Evolutionary conservation across 2,888 invertebrate genomes (phyloP).

Genomic region (Melangyna quadrimaculata): DNA sequence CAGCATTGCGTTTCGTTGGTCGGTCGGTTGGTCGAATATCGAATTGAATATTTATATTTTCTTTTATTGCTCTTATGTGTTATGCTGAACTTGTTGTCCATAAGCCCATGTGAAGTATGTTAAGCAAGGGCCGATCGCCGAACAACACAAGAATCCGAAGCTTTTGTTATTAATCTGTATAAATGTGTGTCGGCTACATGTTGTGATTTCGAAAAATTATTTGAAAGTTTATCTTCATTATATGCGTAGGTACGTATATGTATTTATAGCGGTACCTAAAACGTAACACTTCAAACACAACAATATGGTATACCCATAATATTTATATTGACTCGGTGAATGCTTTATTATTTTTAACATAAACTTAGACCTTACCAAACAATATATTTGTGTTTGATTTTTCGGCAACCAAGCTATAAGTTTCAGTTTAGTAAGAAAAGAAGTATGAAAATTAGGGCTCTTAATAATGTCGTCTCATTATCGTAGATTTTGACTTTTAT

Average conservation of each 20-base stretch:
- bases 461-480: no score
- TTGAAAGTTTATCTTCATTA: slow-evolving; percentile 2
- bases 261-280: background rate
- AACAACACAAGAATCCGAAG: background rate
- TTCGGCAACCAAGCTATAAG: no score
- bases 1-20: background rate
- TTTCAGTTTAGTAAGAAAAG: no score
- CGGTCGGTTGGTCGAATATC: background rate
- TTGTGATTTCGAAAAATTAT: background rate
- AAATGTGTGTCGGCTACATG: background rate
- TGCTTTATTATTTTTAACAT: background rate
- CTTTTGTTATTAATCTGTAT: slow-evolving; percentile 20
- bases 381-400: no score
- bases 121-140: slow-evolving; percentile 16
- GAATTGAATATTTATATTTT: slow-evolving; percentile 35
- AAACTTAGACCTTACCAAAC: no score
- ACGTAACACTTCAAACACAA: background rate
- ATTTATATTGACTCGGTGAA: background rate
- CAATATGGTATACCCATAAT: background rate
- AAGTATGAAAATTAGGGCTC: no score
- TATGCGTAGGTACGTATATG: background rate
- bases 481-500: no score
- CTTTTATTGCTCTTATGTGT: slow-evolving; percentile 23
- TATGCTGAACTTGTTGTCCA: slow-evolving; percentile 30
- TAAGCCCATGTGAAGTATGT: slow-evolving; percentile 35